These are phyloP conservation scores for Therioaphis trifolii DNA, from an alignment of 2,888 invertebrate species.

Conservation along the genomic window DNA sequence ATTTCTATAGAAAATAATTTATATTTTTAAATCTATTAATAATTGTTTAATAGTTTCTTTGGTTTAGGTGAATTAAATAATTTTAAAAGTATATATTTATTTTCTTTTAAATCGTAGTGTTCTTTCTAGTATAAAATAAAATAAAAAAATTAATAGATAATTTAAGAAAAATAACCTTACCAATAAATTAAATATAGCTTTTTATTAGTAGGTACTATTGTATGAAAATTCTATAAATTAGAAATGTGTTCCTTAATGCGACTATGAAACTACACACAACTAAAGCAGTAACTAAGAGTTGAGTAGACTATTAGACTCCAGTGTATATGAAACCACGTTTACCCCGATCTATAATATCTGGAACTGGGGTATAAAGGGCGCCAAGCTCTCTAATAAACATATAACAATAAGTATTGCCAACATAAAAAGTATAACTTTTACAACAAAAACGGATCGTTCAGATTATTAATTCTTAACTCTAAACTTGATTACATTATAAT, in stretches of 20 bases:
- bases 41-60: no score
- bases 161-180: no score
- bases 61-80: no score
- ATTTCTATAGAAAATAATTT: no score
- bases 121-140: no score
- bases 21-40: no score
- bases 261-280: background rate
- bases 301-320: slow-evolving; percentile 33
- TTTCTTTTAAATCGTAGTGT: no score
- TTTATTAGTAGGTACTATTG: background rate
- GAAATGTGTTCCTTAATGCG: background rate
- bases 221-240: background rate
- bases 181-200: background rate
- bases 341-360: slow-evolving; percentile 58
- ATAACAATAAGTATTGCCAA: slow-evolving; percentile 34
- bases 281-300: slow-evolving; percentile 13
- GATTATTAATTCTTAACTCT: no score
- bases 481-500: no score
- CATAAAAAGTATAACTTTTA: slow-evolving; percentile 21
- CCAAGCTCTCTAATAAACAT: slow-evolving; percentile 55
- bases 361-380: slow-evolving; percentile 54
- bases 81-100: no score
- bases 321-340: slow-evolving; percentile 26
- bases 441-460: background rate
- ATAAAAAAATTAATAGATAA: no score